A percentile compares a stretch with the other conserved stretches of the same genome.
phyloP scores from a whole-genome alignment of 2,797 vertebrate species.

The Clarias pachynema region DNA sequence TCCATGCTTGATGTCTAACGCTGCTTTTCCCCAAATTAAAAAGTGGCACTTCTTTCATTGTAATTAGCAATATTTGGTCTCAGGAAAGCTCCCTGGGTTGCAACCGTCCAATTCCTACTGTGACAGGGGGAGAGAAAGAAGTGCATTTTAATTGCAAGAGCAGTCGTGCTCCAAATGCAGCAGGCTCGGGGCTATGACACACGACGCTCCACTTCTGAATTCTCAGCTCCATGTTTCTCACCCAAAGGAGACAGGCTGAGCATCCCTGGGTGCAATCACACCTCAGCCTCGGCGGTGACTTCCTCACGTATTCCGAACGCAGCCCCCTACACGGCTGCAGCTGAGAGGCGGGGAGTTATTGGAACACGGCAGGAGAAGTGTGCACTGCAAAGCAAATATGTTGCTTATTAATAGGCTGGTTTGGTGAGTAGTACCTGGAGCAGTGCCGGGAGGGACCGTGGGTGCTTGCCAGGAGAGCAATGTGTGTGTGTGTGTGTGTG shows the following conservation, averaged over 20 bases:
- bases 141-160: constrained; percentile 60
- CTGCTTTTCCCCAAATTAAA: constrained; percentile 5
- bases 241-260: constrained; percentile 69
- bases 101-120: constrained; percentile 57
- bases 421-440: constrained; percentile 75
- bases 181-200: constrained; percentile 61
- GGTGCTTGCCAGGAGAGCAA: constrained; percentile 60
- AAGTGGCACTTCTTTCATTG: constrained; percentile 12
- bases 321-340: constrained; percentile 61
- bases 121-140: constrained; percentile 57
- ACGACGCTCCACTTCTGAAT: constrained; percentile 59
- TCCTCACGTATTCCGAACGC: constrained; percentile 67
- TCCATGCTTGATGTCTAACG: background rate
- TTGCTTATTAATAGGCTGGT: constrained; percentile 80
- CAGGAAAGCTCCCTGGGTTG: constrained; percentile 19
- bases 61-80: constrained; percentile 50
- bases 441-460: constrained; percentile 64
- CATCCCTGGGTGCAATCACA: constrained; percentile 71
- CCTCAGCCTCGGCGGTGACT: constrained; percentile 68
- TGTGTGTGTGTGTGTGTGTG: constrained; percentile 14
- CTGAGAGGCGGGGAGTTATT: constrained; percentile 58
- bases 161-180: constrained; percentile 57
- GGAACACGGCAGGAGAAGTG: constrained; percentile 58
- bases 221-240: constrained; percentile 69
- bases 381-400: constrained; percentile 79